Conservation (phyloP, 1,140 invertebrate genomes). For the Drosophila paulistorum region DNA sequence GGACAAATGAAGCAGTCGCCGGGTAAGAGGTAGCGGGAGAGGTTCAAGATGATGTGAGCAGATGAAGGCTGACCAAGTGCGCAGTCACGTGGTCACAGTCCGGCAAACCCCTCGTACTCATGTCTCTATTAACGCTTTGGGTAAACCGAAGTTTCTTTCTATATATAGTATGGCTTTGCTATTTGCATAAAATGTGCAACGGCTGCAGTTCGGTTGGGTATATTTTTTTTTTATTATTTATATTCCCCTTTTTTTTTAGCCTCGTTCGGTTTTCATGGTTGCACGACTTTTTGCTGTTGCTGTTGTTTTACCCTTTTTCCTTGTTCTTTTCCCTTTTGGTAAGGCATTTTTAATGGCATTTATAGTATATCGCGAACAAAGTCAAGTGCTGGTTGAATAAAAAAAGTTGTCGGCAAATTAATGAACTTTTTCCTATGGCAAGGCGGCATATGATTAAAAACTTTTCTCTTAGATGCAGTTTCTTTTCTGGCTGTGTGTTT, state of each 20-base stretch:
- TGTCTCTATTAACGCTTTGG: conserved; percentile 55
- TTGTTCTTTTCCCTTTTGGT: conserved; percentile 27
- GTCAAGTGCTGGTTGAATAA: conserved; percentile 42
- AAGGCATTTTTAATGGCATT: conserved; percentile 51
- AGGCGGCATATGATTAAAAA: conserved; percentile 68
- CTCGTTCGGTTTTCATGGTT: conserved; percentile 40
- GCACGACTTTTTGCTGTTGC: conserved; percentile 12
- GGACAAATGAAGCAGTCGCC: conserved; percentile 11
- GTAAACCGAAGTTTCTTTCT: conserved; percentile 37
- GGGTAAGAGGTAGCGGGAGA: neutral
- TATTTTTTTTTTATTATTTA: conserved; percentile 34
- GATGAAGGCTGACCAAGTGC: conserved; percentile 18
- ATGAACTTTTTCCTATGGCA: conserved; percentile 57
- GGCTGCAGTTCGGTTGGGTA: conserved; percentile 32
- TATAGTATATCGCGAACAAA: conserved; percentile 44
- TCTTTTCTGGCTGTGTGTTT: neutral
- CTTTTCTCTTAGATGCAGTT: conserved; percentile 61
- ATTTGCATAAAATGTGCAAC: conserved; percentile 74
- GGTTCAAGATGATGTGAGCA: conserved; percentile 5
- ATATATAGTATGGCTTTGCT: conserved; percentile 13
- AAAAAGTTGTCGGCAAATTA: conserved; percentile 68
- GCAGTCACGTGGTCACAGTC: conserved; percentile 22
- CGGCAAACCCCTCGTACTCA: conserved; percentile 2
- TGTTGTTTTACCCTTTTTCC: conserved; percentile 32
- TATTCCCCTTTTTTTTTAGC: conserved; percentile 16